Evolutionary conservation across 2,113 vertebrate genomes (phyloP), one percentile per base, ranked within the genome.

Genomic region (Lathamus discolor): DNA sequence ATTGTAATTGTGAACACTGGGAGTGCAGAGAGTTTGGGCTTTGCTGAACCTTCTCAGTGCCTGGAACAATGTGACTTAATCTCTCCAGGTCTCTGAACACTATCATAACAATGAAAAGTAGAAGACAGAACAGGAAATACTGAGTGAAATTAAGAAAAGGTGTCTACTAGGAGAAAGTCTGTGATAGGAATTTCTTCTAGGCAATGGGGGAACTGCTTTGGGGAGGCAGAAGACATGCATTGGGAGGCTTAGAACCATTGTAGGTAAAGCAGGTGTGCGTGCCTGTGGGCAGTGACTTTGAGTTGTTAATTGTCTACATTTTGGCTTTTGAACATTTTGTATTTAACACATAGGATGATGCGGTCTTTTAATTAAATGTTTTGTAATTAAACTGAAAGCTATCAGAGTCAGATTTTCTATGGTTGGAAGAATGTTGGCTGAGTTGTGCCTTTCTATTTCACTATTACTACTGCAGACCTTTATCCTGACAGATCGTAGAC

Each of bases 401-500:
- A 9, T 52, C 44, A 35, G 28, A 79, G 68, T 61, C 1, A 1
- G 22, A 44, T 77, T 77, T 94, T 66, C 74, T 44, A 1, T 52
- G 54, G 17, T 67, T 72, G 18, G 25, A 68, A 67, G 70, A 41
- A 62, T 61, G 33, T 51, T 87, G 79, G 33, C 43, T 90, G 87
- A 87, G 16, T 43, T 85, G 39, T 67, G 57, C 70, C 48, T 67
- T 91, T 74, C 41, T 94, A 4, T 92, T 57, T 85, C 37, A 74
- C 0, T 73, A 28, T 57, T 64, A 39, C 43, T 84, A 13, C 39
- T 69, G 48, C 74, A 90, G 46, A 35, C 43, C 19, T 29, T 79
- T 88, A 12, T 9, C 85, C n/a, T 66, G 35, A 33, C 37, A 59
- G 28, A 51, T 29, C 0, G 0, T 17, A 73, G 23, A 48, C 1